phyloP scores from a whole-genome alignment of 2,888 invertebrate genomes.

The Drosophila monieri region DNA sequence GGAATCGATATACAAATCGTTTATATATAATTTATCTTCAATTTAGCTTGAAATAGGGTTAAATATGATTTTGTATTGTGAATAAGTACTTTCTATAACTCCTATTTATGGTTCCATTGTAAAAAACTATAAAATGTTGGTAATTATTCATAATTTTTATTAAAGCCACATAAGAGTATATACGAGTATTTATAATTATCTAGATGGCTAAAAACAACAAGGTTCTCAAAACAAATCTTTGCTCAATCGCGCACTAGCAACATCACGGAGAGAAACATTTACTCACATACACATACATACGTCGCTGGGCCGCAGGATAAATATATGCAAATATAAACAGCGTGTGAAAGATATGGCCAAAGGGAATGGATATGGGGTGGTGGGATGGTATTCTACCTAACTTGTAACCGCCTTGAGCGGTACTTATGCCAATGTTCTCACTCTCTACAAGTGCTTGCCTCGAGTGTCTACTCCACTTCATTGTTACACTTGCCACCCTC shows the following conservation, averaged over 20 bases:
- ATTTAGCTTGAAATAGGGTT: too few relatives aligned
- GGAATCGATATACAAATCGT: too few relatives aligned
- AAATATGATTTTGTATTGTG: too few relatives aligned
- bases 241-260: conserved; percentile 38
- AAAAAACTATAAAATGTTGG: too few relatives aligned
- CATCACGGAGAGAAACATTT: conserved; percentile 27
- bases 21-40: too few relatives aligned
- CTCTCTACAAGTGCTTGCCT: conserved; percentile 49
- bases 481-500: conserved; percentile 65
- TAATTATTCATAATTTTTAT: too few relatives aligned
- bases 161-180: too few relatives aligned
- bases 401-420: conserved; percentile 61
- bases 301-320: conserved; percentile 64
- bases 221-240: conserved; percentile 67
- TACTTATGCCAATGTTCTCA: conserved; percentile 73
- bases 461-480: conserved; percentile 63
- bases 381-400: conserved; percentile 25
- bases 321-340: conserved; percentile 76
- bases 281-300: neutral
- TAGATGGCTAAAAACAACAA: conserved; percentile 38
- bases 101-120: too few relatives aligned
- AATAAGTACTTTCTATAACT: too few relatives aligned
- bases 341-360: conserved; percentile 61
- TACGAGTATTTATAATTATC: neutral
- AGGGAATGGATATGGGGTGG: conserved; percentile 4